Conservation (phyloP, 2,113 vertebrate genomes). For the Xerus inauris region DNA sequence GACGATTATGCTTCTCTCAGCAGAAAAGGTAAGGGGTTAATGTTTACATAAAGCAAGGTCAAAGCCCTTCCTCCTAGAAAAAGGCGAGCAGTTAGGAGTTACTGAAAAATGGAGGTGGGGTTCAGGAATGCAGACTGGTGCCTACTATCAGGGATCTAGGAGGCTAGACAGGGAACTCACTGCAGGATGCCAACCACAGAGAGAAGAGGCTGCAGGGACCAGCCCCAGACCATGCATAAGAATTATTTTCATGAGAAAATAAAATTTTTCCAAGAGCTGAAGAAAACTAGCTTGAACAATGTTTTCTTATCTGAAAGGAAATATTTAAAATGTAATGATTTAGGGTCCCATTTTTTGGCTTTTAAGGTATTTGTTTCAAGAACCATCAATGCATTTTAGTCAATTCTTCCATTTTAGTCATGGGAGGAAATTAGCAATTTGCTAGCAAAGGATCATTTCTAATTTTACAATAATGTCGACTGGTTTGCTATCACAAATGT, state of each 20-base stretch:
- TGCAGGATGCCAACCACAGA: background rate
- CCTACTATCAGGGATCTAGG: accelerated
- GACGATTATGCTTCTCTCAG: background rate
- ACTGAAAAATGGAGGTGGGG: background rate
- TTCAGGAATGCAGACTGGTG: too few relatives aligned
- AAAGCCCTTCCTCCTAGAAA: background rate
- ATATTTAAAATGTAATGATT: conserved; percentile 2
- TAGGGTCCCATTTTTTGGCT: background rate
- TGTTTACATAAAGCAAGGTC: background rate
- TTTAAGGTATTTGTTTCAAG: background rate
- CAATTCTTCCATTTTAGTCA: background rate
- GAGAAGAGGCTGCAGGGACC: too few relatives aligned
- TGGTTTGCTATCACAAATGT: background rate
- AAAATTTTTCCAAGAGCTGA: background rate
- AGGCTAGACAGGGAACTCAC: too few relatives aligned
- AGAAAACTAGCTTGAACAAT: background rate
- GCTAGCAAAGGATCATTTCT: background rate
- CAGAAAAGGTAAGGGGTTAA: background rate
- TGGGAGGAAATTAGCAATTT: background rate
- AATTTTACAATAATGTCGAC: background rate
- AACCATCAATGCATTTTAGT: background rate
- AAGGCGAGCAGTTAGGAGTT: background rate
- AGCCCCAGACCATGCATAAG: background rate
- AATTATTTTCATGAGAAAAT: background rate
- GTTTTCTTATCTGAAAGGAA: background rate